phyloP scores from a whole-genome alignment of 2,113 vertebrate species.

The Macrotis lagotis region DNA sequence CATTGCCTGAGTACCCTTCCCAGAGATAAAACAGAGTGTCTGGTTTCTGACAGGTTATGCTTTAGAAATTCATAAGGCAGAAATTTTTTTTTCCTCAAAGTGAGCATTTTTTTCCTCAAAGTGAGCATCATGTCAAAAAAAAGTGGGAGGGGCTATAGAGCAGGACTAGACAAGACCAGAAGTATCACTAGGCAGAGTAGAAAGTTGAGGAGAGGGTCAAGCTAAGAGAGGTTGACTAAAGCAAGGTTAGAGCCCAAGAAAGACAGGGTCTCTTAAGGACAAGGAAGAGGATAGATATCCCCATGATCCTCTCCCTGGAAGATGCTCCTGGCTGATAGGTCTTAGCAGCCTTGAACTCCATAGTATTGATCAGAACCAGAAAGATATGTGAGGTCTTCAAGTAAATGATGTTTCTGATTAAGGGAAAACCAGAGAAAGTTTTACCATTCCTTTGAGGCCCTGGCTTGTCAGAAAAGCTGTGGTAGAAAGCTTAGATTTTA shows the following conservation, averaged over 20 bases:
- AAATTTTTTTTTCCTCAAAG: neutral
- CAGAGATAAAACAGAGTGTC: neutral
- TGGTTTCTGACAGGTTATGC: neutral
- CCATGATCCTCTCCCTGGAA: neutral
- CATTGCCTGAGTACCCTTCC: neutral
- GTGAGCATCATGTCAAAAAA: neutral
- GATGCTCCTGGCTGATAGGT: neutral
- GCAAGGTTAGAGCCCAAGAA: neutral
- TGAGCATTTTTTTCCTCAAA: neutral
- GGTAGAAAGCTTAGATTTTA: neutral
- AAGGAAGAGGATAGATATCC: neutral
- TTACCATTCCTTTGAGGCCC: neutral
- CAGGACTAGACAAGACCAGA: neutral
- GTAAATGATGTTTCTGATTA: neutral
- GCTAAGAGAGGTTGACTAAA: neutral
- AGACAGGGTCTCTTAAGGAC: neutral
- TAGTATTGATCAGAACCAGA: neutral
- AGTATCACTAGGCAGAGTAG: neutral
- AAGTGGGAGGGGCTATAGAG: neutral
- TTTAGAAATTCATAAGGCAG: neutral
- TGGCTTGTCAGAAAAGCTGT: neutral
- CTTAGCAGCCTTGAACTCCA: neutral
- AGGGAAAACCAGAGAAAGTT: neutral
- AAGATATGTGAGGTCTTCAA: neutral
- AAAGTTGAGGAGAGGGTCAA: neutral